Evolutionary conservation across 1,140 invertebrate genomes (phyloP).

Genomic region (Laupala kohalensis): DNA sequence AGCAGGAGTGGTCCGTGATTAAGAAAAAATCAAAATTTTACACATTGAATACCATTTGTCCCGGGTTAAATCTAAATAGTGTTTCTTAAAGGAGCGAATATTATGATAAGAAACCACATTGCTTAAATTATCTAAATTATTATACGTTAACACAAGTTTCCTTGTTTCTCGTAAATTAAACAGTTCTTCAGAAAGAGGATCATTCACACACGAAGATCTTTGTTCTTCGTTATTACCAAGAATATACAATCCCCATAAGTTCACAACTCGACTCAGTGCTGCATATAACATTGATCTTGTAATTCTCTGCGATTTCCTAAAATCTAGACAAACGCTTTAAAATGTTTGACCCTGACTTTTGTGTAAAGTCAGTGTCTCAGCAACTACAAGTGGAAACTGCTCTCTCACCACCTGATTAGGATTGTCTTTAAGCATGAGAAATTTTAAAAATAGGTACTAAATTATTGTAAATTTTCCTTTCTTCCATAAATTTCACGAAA

Average conservation of each 20-base stretch:
- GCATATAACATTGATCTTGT: background rate
- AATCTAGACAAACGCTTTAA: conserved; percentile 7
- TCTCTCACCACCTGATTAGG: conserved; percentile 14
- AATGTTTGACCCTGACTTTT: conserved; percentile 20
- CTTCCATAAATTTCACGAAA: background rate
- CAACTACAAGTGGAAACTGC: conserved; percentile 17
- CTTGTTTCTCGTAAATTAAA: no score
- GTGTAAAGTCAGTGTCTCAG: conserved; percentile 19
- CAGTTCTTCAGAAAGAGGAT: no score
- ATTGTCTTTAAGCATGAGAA: background rate
- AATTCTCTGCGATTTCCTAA: background rate
- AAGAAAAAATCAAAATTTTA: background rate
- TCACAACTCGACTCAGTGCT: background rate
- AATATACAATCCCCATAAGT: background rate
- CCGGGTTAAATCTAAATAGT: background rate
- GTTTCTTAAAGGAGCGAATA: background rate
- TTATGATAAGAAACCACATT: no score
- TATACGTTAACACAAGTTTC: no score
- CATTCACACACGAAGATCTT: no score
- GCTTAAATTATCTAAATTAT: no score
- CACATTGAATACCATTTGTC: background rate
- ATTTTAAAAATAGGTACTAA: background rate
- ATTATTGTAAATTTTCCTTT: background rate
- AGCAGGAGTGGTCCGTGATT: no score
- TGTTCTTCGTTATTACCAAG: background rate